Percentiles rank a stretch among this genome's conserved stretches.
Evolutionary conservation across 2,113 vertebrate species (phyloP).

Genomic region (Zosterops lateralis): DNA sequence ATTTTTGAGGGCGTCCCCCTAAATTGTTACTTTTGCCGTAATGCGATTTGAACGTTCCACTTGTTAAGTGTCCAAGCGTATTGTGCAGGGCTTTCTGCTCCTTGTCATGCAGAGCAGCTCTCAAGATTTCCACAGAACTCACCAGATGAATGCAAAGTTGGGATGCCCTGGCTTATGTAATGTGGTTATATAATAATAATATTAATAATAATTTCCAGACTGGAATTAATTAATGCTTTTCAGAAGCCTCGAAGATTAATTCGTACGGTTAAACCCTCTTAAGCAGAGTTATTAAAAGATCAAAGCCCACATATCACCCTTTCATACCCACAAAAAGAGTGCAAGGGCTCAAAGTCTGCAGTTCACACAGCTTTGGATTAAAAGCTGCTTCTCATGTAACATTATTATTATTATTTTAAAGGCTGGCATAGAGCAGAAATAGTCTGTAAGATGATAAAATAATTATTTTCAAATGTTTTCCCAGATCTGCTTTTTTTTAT

Average conservation of each 20-base stretch:
- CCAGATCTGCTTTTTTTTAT: neutral
- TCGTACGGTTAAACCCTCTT: neutral
- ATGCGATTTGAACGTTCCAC: neutral
- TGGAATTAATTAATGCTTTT: slow-evolving; percentile 33
- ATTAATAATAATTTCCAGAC: neutral
- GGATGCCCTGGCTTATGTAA: neutral
- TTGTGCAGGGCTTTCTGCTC: neutral
- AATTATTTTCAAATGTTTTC: neutral
- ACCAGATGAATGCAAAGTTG: neutral
- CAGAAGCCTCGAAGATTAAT: neutral
- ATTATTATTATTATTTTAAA: neutral
- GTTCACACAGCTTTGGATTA: neutral
- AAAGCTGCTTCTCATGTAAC: neutral
- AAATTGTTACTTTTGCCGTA: slow-evolving; percentile 1
- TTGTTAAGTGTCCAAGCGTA: neutral
- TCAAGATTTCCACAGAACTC: neutral
- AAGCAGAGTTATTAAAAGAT: slow-evolving; percentile 48
- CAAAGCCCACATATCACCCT: slow-evolving; percentile 25
- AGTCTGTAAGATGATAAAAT: neutral
- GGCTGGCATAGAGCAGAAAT: neutral
- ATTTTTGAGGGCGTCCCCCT: slow-evolving; percentile 50
- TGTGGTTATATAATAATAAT: neutral
- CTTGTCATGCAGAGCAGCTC: neutral
- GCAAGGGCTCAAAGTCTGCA: neutral
- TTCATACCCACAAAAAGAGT: neutral